Base-by-base conservation (phyloP, 2,113 vertebrate genomes). In the Sinocyclocheilus grahami region DNA sequence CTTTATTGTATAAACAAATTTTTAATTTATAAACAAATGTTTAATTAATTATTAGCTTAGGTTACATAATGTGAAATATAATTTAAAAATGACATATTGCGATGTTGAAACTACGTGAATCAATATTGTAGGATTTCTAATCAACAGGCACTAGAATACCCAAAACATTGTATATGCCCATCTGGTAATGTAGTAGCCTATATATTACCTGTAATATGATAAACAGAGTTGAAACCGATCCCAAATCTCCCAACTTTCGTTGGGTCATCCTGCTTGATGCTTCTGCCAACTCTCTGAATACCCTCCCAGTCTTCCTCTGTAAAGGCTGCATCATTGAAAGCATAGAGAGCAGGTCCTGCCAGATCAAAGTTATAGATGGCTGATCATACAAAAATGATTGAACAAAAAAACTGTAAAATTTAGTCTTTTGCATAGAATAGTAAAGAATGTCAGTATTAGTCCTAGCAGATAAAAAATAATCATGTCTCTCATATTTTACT, bases 191-290 rank as follows among this genome's bases (percentile, higher is more conserved):
- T 30, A 67, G 1, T 5, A 27, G 27, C 27, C 27, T 27, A 14
- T 16, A 67, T 9, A 78, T 93, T 46, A 97, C 96, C 95, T 5
- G 96, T 97, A 83, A 95, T 93, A 89, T 97, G 96, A 86, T 96
- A 97, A 86, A 97, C 92, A 14, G 96, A 97, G 89, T 95, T 96
- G 92, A 97, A 97, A 77, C 96, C 96, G 14, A 97, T 94, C 83
- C 96, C 95, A 5, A 97, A 97, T 60, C 94, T 90, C 16, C 96
- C 96, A 13, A 97, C 95, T 33, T 93, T 96, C 89, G 88, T 88
- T 0, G 96, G 96, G 85, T 97, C 96, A 3, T 94, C 67, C 62
- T 88, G 89, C 82, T 97, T 97, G 76, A 95, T 93, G 7, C 95
- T 97, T 74, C 93, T 87, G 46, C 95, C 96, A 10, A 95, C 93